These are phyloP conservation scores for Yponomeuta evonymella DNA, from an alignment of 2,888 invertebrate species.

Conservation along the genomic window DNA sequence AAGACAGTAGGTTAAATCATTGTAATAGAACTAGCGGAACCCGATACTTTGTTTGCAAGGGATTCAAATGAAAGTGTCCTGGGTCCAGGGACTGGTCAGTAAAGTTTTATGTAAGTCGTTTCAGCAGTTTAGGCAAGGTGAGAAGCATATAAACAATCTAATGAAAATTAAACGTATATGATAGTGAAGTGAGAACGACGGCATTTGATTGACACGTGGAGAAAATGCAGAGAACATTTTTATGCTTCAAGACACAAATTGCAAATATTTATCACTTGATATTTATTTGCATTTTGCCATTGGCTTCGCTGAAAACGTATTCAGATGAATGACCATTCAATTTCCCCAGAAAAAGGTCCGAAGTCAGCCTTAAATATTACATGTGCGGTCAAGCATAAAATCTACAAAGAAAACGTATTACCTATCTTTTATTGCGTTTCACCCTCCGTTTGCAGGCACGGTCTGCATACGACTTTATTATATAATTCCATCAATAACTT, in stretches of 20 bases:
- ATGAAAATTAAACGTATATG: too few relatives aligned
- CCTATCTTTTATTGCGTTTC: conserved; percentile 68
- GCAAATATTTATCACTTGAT: conserved; percentile 26
- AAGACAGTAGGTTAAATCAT: too few relatives aligned
- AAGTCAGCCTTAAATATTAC: conserved; percentile 70
- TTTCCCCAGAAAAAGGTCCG: conserved; percentile 45
- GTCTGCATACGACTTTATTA: conserved; percentile 44
- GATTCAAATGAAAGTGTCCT: too few relatives aligned
- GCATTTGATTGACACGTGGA: too few relatives aligned
- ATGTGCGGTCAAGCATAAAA: conserved; percentile 72
- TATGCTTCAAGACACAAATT: not conserved
- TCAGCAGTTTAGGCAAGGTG: too few relatives aligned
- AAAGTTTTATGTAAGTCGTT: too few relatives aligned
- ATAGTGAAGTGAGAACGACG: too few relatives aligned
- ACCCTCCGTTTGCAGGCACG: conserved; percentile 44
- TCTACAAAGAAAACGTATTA: conserved; percentile 73
- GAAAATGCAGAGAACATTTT: too few relatives aligned
- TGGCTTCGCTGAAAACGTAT: conserved; percentile 50
- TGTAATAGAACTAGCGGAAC: too few relatives aligned
- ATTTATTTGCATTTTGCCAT: not conserved
- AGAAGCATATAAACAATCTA: too few relatives aligned
- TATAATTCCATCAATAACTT: conserved; percentile 48
- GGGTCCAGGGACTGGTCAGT: too few relatives aligned
- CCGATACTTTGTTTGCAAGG: too few relatives aligned
- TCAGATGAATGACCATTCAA: conserved; percentile 61